Conservation (phyloP, 2,113 vertebrate species). For the Hippocampus zosterae region DNA sequence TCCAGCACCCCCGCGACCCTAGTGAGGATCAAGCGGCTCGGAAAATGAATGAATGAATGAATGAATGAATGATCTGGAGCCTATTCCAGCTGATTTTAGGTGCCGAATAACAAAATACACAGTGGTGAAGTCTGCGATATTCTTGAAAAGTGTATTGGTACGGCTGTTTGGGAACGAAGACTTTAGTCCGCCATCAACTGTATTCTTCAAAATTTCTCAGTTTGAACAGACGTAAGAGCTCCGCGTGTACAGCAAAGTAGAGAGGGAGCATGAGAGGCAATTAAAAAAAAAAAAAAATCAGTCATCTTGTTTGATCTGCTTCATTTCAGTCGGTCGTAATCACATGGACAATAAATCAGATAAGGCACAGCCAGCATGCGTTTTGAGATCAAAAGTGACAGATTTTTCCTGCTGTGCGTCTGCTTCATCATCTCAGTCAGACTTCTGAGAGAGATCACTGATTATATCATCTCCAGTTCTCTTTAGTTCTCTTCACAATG, state of each 20-base stretch:
- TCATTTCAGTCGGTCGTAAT: slow-evolving; percentile 57
- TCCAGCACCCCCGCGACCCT: no score
- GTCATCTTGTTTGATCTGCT: slow-evolving; percentile 56
- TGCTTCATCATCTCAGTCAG: slow-evolving; percentile 56
- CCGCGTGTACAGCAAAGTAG: slow-evolving; percentile 28
- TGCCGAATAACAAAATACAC: background rate
- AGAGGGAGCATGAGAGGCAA: slow-evolving; percentile 55
- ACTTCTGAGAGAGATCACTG: slow-evolving; percentile 53
- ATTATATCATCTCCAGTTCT: slow-evolving; percentile 61
- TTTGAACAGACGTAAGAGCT: slow-evolving; percentile 31
- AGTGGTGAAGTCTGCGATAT: background rate
- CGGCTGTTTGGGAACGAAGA: slow-evolving; percentile 1
- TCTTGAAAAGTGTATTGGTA: slow-evolving; percentile 12
- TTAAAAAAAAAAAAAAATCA: slow-evolving; percentile 42
- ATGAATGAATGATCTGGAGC: background rate
- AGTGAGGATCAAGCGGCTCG: no score
- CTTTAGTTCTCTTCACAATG: slow-evolving; percentile 49
- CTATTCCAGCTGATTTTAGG: background rate
- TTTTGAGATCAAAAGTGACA: slow-evolving; percentile 66
- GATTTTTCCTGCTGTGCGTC: slow-evolving; percentile 54
- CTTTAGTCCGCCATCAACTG: slow-evolving; percentile 17
- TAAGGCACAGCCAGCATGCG: slow-evolving; percentile 56
- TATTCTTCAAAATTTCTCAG: slow-evolving; percentile 32
- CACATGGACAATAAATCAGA: slow-evolving; percentile 61
- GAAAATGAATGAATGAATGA: no score